Percentiles rank a stretch among this genome's conserved stretches.
phyloP scores from a whole-genome alignment of 2,113 vertebrate species.

The Brachionichthys hirsutus region DNA sequence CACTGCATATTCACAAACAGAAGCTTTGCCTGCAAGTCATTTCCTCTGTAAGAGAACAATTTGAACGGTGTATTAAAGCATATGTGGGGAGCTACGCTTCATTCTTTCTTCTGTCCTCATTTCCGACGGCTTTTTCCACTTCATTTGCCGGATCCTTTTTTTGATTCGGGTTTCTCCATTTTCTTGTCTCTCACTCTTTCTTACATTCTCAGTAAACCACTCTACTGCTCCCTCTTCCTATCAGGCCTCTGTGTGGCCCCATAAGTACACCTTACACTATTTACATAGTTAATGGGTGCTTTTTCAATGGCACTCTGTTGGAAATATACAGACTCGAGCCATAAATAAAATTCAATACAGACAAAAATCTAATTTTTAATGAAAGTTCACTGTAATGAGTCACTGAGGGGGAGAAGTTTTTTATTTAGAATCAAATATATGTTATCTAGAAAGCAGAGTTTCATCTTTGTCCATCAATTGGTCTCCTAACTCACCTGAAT shows the following conservation, averaged over 20 bases:
- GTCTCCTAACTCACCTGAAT: neutral
- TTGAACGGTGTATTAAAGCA: no score
- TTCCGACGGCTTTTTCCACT: no score
- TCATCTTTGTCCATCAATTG: neutral
- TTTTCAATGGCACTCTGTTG: no score
- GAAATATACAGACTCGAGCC: no score
- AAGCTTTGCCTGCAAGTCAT: slow-evolving; percentile 25
- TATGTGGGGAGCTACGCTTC: no score
- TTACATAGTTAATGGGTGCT: slow-evolving; percentile 58
- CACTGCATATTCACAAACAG: slow-evolving; percentile 16
- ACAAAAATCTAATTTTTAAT: no score
- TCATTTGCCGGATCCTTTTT: neutral
- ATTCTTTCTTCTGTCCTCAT: no score
- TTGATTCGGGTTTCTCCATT: neutral
- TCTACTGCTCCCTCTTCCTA: neutral
- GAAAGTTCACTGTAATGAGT: slow-evolving; percentile 9
- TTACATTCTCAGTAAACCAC: neutral
- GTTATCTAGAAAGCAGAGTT: neutral
- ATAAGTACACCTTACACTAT: slow-evolving; percentile 43
- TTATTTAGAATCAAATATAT: no score
- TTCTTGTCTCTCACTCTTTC: neutral
- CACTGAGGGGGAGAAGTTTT: no score
- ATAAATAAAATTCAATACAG: no score
- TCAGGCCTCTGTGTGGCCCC: slow-evolving; percentile 25
- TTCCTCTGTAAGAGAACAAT: no score